Evolutionary conservation across 2,797 vertebrate genomes (phyloP).

Genomic region (Betta splendens): DNA sequence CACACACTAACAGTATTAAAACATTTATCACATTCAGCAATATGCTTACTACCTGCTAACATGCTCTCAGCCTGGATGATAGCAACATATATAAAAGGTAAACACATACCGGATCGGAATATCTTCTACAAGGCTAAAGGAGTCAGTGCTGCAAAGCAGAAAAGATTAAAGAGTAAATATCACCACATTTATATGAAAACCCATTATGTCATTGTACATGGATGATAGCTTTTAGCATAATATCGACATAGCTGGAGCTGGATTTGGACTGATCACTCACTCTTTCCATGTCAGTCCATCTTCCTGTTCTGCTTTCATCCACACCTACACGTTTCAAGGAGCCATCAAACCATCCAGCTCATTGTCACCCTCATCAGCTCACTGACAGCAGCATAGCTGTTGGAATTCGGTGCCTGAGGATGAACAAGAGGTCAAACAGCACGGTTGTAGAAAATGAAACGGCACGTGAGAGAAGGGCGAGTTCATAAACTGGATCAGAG

Average conservation of each 20-base stretch:
- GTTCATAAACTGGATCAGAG: constrained; percentile 12
- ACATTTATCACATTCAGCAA: constrained; percentile 51
- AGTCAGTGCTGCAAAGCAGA: constrained; percentile 35
- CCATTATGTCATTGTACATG: constrained; percentile 33
- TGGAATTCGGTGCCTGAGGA: constrained; percentile 2
- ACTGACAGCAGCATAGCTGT: constrained; percentile 22
- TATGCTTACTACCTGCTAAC: constrained; percentile 44
- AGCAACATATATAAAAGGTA: constrained; percentile 41
- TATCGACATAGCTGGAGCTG: constrained; percentile 25
- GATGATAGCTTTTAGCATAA: constrained; percentile 43
- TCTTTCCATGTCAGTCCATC: constrained; percentile 14
- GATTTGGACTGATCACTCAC: constrained; percentile 41
- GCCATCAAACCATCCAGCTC: constrained; percentile 18
- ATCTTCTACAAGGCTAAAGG: constrained; percentile 47
- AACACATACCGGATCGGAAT: constrained; percentile 49
- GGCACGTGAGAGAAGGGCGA: neutral
- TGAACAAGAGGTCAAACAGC: too few species aligned
- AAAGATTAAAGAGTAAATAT: constrained; percentile 56
- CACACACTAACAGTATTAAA: constrained; percentile 50
- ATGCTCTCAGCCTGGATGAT: constrained; percentile 46
- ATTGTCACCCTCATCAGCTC: constrained; percentile 15
- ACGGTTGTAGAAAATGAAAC: too few species aligned
- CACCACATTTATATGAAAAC: constrained; percentile 37
- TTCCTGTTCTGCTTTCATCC: constrained; percentile 17
- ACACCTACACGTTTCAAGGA: constrained; percentile 16